These are phyloP conservation scores for Chelonoidis abingdonii DNA, from an alignment of 2,113 vertebrate genomes.

Conservation along the genomic window DNA sequence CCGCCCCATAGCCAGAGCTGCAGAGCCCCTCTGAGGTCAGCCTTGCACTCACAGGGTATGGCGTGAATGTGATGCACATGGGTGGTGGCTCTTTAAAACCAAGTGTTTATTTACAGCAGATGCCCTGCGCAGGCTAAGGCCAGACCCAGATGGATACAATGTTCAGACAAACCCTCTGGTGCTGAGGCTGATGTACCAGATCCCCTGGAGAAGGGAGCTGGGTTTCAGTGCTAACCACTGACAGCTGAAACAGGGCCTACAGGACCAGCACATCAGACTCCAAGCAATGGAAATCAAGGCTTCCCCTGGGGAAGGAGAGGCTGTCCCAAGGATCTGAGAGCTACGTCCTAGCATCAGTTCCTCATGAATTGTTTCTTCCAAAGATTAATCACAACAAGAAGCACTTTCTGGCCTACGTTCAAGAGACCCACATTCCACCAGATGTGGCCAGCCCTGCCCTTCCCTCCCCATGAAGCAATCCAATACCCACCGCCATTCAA, in stretches of 20 bases:
- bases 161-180: background rate
- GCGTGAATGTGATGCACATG: accelerated
- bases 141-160: background rate
- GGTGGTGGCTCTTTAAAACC: background rate
- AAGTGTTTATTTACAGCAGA: background rate
- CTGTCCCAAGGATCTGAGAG: background rate
- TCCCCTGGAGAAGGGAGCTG: background rate
- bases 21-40: background rate
- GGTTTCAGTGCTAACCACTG: background rate
- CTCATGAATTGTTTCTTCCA: background rate
- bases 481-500: background rate
- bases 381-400: background rate
- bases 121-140: background rate
- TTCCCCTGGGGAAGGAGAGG: background rate
- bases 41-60: background rate
- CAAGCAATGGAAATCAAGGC: background rate
- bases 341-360: background rate
- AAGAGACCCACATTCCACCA: background rate
- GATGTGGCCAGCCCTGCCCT: too few relatives aligned
- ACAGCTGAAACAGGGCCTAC: too few relatives aligned
- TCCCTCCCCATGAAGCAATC: background rate
- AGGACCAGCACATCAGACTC: background rate
- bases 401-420: background rate
- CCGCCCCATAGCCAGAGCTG: background rate
- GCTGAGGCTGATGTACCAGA: background rate